Evolutionary conservation across 1,140 invertebrate genomes (phyloP).

Genomic region (Papilio dardanus): DNA sequence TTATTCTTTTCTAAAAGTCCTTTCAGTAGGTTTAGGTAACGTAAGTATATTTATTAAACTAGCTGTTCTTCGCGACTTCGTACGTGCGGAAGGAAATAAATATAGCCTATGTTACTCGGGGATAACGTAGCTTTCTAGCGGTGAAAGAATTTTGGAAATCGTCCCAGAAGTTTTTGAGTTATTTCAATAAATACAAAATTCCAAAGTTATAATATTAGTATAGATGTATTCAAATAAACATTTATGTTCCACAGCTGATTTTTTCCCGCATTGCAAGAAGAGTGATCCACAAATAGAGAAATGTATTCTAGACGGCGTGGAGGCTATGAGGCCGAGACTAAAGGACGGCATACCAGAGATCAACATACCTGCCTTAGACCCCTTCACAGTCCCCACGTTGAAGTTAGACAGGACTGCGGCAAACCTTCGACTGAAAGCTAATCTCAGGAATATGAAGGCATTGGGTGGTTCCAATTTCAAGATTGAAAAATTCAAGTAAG

Average conservation of each 20-base stretch:
- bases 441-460: constrained; percentile 85
- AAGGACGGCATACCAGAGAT: constrained; percentile 85
- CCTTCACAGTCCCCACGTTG: constrained; percentile 84
- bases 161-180: too few relatives aligned
- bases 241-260: constrained; percentile 76
- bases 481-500: constrained; percentile 86
- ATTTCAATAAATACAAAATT: too few relatives aligned
- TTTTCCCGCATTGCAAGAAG: constrained; percentile 83
- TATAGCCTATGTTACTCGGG: too few relatives aligned
- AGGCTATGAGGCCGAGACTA: constrained; percentile 83
- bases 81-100: too few relatives aligned
- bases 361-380: constrained; percentile 85
- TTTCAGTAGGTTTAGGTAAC: too few relatives aligned
- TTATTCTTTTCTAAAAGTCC: background rate
- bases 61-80: too few relatives aligned
- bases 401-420: constrained; percentile 86
- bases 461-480: constrained; percentile 84
- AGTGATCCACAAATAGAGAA: constrained; percentile 84
- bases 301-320: constrained; percentile 84
- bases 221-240: background rate
- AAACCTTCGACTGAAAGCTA: constrained; percentile 85
- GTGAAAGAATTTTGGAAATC: too few relatives aligned
- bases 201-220: background rate
- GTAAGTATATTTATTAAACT: too few relatives aligned
- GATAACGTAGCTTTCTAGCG: too few relatives aligned